Conservation (phyloP, 2,797 vertebrate species). For the Galaxias olidus region DNA sequence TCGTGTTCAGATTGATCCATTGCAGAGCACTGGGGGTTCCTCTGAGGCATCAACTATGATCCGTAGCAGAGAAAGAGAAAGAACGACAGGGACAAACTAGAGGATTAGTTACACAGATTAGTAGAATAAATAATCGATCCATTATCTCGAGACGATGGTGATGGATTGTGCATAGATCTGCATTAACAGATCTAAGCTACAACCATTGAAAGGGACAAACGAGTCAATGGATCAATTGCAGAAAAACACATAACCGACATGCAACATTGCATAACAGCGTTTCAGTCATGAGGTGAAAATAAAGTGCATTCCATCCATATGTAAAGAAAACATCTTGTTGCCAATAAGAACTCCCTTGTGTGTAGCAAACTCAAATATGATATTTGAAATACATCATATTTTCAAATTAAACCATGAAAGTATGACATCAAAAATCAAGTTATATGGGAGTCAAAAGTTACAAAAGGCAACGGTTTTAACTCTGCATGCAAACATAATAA, state of each 20-base stretch:
- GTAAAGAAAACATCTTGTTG: not conserved
- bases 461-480: not conserved
- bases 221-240: conserved; percentile 27
- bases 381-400: too few species aligned
- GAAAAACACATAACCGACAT: conserved; percentile 29
- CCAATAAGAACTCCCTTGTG: not conserved
- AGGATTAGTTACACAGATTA: conserved; percentile 63
- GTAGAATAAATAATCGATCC: conserved; percentile 37
- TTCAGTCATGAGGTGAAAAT: not conserved
- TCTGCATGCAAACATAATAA: conserved; percentile 1
- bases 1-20: conserved; percentile 48
- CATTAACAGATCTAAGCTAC: not conserved
- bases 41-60: conserved; percentile 72
- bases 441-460: too few species aligned
- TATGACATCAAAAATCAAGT: too few species aligned
- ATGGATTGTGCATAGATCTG: too few species aligned
- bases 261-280: conserved; percentile 19
- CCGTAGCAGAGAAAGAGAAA: conserved; percentile 47
- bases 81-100: conserved; percentile 66
- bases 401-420: too few species aligned
- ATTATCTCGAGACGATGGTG: conserved; percentile 3
- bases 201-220: not conserved
- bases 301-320: too few species aligned
- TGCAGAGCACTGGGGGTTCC: conserved; percentile 49
- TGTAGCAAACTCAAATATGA: too few species aligned